These are phyloP conservation scores for Elaphurus davidianus DNA, from an alignment of 2,113 vertebrate genomes.

Conservation along the genomic window DNA sequence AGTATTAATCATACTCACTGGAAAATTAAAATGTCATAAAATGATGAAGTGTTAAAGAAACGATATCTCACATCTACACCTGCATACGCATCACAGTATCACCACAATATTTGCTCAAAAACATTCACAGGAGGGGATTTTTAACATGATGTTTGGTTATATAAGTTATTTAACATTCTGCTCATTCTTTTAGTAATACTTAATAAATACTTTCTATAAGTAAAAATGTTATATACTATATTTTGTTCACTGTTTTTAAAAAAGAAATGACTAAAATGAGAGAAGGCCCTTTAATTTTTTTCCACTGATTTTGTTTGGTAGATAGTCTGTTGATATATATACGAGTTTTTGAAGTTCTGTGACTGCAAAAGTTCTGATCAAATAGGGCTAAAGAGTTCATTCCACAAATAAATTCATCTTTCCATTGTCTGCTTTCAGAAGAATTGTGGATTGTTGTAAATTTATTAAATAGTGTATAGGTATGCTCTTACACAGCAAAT, in stretches of 20 bases:
- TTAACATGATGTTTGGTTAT: not conserved
- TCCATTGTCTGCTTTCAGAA: not conserved
- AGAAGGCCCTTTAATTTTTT: not conserved
- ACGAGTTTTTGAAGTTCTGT: not conserved
- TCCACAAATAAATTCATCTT: constrained; percentile 12
- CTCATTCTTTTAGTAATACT: not conserved
- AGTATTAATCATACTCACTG: constrained; percentile 81
- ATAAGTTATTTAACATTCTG: constrained; percentile 50
- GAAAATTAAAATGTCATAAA: constrained; percentile 84
- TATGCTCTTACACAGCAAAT: not conserved
- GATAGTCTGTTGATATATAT: not conserved
- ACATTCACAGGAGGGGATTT: constrained; percentile 18
- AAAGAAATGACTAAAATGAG: not conserved
- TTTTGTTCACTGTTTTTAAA: not conserved
- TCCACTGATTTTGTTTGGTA: not conserved
- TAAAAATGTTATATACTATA: not conserved
- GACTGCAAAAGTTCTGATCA: not conserved
- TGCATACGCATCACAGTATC: constrained; percentile 74
- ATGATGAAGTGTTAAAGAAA: constrained; percentile 84
- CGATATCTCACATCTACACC: constrained; percentile 66
- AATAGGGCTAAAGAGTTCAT: not conserved
- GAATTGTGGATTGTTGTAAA: not conserved
- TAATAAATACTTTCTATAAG: not conserved
- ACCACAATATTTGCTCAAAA: constrained; percentile 48
- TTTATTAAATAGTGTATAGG: not conserved